phyloP scores from a whole-genome alignment of 2,797 vertebrate genomes.

The Xyrichtys novacula region DNA sequence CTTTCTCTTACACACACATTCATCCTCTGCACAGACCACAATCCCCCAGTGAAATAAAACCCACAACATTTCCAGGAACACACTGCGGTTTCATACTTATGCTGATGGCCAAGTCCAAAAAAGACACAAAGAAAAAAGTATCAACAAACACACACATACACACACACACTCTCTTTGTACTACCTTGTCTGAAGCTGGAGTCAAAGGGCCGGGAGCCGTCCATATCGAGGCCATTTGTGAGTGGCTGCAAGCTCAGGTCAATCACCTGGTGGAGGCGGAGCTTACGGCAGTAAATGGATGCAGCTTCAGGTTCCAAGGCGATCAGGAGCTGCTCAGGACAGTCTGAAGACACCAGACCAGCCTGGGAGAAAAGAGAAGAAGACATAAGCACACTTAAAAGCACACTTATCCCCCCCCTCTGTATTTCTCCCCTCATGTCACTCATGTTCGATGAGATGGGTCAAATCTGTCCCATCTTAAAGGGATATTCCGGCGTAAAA shows the following conservation, averaged over 20 bases:
- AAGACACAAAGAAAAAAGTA: not conserved
- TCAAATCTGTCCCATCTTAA: too few species aligned
- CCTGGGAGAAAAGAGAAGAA: conserved; percentile 80
- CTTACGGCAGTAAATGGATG: conserved; percentile 95
- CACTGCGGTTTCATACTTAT: conserved; percentile 67
- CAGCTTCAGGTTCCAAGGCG: conserved; percentile 94
- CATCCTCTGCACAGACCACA: conserved; percentile 51
- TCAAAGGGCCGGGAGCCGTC: conserved; percentile 84
- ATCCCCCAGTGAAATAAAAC: conserved; percentile 57
- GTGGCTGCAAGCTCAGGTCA: conserved; percentile 88
- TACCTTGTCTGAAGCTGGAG: conserved; percentile 95
- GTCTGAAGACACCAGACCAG: conserved; percentile 89
- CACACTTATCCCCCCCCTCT: too few species aligned
- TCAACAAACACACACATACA: too few species aligned
- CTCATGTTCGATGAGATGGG: too few species aligned
- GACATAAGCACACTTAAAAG: not conserved
- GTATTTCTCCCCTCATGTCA: too few species aligned
- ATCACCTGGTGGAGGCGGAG: conserved; percentile 94
- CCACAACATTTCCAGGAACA: conserved; percentile 69
- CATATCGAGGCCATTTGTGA: conserved; percentile 76
- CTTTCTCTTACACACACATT: conserved; percentile 20
- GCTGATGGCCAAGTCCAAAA: conserved; percentile 52
- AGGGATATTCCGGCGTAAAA: too few species aligned
- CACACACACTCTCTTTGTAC: not conserved
- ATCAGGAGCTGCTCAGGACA: conserved; percentile 93